A percentile compares a stretch with the other conserved stretches of the same genome.
phyloP scores from a whole-genome alignment of 2,888 invertebrate genomes.

The Drosophila mercatorum region DNA sequence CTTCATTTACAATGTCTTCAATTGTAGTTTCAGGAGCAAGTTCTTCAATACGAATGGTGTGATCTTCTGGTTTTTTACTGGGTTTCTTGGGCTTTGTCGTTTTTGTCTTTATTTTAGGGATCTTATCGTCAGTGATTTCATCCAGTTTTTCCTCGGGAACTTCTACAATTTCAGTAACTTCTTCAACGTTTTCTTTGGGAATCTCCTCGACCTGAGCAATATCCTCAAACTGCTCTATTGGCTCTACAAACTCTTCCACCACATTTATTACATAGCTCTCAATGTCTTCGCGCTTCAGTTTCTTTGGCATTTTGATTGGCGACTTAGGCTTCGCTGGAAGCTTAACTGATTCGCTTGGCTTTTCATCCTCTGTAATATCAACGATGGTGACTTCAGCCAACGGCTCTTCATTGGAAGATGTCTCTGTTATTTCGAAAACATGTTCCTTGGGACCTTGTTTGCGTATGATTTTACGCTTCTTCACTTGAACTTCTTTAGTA shows the following conservation, averaged over 20 bases:
- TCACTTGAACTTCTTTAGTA: constrained; percentile 82
- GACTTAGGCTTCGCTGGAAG: constrained; percentile 36
- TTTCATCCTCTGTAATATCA: constrained; percentile 53
- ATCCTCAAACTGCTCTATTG: constrained; percentile 20
- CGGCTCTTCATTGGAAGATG: constrained; percentile 83
- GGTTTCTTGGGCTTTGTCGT: constrained; percentile 39
- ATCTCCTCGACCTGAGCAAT: constrained; percentile 6
- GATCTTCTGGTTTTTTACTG: constrained; percentile 32
- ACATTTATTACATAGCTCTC: constrained; percentile 69
- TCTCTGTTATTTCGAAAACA: constrained; percentile 84
- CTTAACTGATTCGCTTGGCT: constrained; percentile 26
- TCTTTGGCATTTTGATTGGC: constrained; percentile 59
- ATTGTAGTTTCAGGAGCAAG: constrained; percentile 81
- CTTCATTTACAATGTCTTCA: constrained; percentile 81
- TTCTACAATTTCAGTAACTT: neutral
- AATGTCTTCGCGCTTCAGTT: constrained; percentile 60
- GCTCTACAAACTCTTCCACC: constrained; percentile 56
- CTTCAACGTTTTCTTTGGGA: constrained; percentile 2
- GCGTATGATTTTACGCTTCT: constrained; percentile 84
- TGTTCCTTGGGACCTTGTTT: constrained; percentile 84
- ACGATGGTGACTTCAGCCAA: constrained; percentile 81
- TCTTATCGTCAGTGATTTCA: constrained; percentile 17
- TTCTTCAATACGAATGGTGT: constrained; percentile 67
- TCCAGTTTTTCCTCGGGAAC: neutral
- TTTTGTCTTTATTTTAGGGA: constrained; percentile 25